A percentile compares a stretch with the other conserved stretches of the same genome.
Evolutionary conservation across 2,113 vertebrate genomes (phyloP).

Genomic region (Macroglossus sobrinus): DNA sequence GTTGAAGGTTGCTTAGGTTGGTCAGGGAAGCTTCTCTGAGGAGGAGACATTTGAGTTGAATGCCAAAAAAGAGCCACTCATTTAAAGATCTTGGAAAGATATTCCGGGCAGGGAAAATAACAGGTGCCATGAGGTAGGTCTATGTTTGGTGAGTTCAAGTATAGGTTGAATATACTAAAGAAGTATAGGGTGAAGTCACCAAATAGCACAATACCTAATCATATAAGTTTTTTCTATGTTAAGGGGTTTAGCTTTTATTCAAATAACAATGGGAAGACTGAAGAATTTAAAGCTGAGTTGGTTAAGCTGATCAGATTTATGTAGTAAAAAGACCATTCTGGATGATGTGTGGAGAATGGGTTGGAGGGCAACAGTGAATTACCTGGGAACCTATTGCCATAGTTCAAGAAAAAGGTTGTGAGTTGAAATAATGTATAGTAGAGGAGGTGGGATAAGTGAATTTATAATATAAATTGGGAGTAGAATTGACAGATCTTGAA

Average conservation of each 20-base stretch:
- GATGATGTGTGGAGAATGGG: background rate
- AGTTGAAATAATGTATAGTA: background rate
- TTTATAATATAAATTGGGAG: background rate
- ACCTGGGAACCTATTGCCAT: background rate
- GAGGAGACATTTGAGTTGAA: background rate
- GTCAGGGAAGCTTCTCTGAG: background rate
- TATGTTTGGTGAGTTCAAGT: background rate
- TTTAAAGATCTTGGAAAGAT: constrained; percentile 21
- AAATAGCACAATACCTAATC: background rate
- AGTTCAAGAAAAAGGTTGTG: background rate
- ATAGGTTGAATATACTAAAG: background rate
- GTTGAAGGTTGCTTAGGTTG: background rate
- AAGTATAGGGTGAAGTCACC: background rate
- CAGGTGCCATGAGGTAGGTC: background rate
- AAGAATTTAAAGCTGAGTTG: background rate
- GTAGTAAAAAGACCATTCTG: background rate
- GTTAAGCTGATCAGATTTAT: constrained; percentile 10
- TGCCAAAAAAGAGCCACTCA: background rate
- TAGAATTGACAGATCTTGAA: background rate
- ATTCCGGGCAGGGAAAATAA: background rate
- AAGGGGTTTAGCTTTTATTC: constrained; percentile 12
- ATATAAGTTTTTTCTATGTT: background rate
- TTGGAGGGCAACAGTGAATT: background rate
- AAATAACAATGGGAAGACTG: background rate
- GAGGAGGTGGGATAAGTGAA: background rate